Evolutionary conservation across 2,113 vertebrate species (phyloP).

Genomic region (Phylloscopus whistleri): DNA sequence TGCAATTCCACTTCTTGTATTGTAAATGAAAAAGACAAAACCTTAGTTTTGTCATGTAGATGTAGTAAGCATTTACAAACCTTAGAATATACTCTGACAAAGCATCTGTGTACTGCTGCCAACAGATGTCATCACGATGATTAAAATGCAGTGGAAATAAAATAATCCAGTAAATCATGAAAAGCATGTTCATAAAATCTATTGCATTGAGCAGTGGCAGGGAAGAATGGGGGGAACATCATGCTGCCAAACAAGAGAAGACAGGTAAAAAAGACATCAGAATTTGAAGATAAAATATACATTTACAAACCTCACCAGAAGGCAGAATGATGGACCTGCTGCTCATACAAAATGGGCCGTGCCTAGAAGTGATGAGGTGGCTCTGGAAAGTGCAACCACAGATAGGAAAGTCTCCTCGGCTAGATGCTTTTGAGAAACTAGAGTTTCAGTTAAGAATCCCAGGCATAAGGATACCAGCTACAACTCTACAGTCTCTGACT

Average conservation of each 20-base stretch:
- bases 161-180: slow-evolving; percentile 55
- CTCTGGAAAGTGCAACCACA: not conserved
- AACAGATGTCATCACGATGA: slow-evolving; percentile 64
- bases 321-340: not conserved
- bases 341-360: not conserved
- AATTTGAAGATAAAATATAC: not conserved
- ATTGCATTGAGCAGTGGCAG: not conserved
- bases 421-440: not conserved
- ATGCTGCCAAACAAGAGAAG: not conserved
- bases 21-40: not conserved
- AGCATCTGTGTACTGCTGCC: slow-evolving; percentile 10
- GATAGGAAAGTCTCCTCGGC: not conserved
- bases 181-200: slow-evolving; percentile 2
- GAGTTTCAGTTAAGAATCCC: not conserved
- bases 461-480: not conserved
- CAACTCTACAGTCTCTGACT: not conserved
- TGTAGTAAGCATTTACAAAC: not conserved
- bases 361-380: not conserved
- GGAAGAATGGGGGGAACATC: not conserved
- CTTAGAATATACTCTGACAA: not conserved
- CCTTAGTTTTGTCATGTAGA: not conserved
- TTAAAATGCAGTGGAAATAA: slow-evolving; percentile 57
- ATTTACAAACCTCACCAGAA: not conserved
- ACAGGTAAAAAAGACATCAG: not conserved
- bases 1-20: not conserved